Conservation (phyloP, 2,888 invertebrate species). For the Agrilus biguttatus region DNA sequence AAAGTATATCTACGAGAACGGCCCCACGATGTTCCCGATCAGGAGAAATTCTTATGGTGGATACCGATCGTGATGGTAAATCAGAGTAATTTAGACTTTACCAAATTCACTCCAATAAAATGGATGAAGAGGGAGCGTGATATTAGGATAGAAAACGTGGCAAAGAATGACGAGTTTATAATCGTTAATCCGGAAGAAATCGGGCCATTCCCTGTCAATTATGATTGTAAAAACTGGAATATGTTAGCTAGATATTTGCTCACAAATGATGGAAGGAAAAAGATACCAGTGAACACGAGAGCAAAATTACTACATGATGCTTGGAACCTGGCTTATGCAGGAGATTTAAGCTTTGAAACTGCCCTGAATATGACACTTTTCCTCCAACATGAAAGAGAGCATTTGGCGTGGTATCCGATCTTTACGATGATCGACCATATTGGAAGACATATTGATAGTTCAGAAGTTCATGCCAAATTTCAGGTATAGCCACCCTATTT, state of each 20-base stretch:
- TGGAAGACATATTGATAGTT: conserved; percentile 55
- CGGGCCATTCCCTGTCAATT: conserved; percentile 72
- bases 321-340: conserved; percentile 65
- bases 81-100: conserved; percentile 44
- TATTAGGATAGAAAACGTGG: conserved; percentile 37
- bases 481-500: too few relatives aligned
- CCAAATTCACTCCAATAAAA: conserved; percentile 36
- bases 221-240: conserved; percentile 64
- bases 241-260: conserved; percentile 50
- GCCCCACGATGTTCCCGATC: conserved; percentile 57
- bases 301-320: conserved; percentile 65
- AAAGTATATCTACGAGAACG: conserved; percentile 59
- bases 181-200: conserved; percentile 77
- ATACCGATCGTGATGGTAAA: conserved; percentile 51
- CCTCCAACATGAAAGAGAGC: conserved; percentile 55
- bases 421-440: conserved; percentile 74
- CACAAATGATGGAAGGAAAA: conserved; percentile 35
- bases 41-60: conserved; percentile 59
- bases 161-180: conserved; percentile 47
- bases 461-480: conserved; percentile 52
- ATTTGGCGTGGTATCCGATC: conserved; percentile 69
- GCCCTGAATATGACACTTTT: conserved; percentile 71
- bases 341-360: conserved; percentile 57
- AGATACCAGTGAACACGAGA: conserved; percentile 56
- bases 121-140: conserved; percentile 52